Conservation (phyloP, 1,140 invertebrate species). For the Cheumatopsyche charites region DNA sequence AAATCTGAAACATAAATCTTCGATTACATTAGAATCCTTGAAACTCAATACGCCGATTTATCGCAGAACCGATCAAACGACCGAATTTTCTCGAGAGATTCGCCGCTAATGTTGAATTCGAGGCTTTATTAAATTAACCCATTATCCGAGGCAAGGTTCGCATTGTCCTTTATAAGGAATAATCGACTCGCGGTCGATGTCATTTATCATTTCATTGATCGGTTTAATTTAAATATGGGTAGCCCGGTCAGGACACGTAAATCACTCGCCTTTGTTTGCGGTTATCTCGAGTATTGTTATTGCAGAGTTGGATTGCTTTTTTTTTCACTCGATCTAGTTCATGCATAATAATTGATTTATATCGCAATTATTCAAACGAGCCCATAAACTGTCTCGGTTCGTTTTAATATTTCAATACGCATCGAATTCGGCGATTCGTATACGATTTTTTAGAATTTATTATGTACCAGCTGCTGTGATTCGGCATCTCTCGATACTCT, state of each 20-base stretch:
- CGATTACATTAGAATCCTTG: too few species aligned
- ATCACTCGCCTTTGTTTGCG: slow-evolving; percentile 34
- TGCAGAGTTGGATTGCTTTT: not conserved
- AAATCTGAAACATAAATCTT: too few species aligned
- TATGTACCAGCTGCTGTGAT: too few species aligned
- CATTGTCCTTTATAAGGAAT: slow-evolving; percentile 35
- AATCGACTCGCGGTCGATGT: slow-evolving; percentile 9
- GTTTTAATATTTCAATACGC: slow-evolving; percentile 22
- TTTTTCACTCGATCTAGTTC: not conserved
- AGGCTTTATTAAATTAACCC: not conserved
- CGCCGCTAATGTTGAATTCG: not conserved
- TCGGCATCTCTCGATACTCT: too few species aligned
- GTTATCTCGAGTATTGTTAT: not conserved
- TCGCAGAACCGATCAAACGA: too few species aligned
- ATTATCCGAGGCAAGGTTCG: not conserved
- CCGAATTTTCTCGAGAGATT: not conserved
- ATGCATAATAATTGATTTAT: slow-evolving; percentile 35
- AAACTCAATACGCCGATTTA: too few species aligned
- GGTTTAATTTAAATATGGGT: slow-evolving; percentile 32
- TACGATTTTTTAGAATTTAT: not conserved
- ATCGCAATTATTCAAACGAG: slow-evolving; percentile 35
- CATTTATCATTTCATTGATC: slow-evolving; percentile 37
- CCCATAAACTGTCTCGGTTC: slow-evolving; percentile 27
- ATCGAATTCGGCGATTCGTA: too few species aligned
- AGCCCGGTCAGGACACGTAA: slow-evolving; percentile 22